Evolutionary conservation across 2,113 vertebrate species (phyloP).

Genomic region (Laterallus jamaicensis): DNA sequence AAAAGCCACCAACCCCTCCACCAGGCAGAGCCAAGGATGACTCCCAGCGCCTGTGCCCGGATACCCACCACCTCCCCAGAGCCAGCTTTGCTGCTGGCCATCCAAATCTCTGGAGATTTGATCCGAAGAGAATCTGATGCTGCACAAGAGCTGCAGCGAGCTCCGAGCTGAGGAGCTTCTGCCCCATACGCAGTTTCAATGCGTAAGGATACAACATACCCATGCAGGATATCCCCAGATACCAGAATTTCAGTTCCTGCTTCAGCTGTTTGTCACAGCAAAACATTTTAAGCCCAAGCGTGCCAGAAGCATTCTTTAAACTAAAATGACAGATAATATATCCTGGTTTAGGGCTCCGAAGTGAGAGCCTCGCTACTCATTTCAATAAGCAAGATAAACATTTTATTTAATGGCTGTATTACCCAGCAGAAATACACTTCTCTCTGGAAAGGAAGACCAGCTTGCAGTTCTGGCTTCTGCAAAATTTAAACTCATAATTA

Average conservation of each 20-base stretch:
- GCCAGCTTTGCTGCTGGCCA: neutral
- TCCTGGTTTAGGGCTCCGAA: neutral
- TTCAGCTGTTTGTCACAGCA: neutral
- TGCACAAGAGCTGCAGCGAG: slow-evolving; percentile 11
- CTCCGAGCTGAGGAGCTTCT: neutral
- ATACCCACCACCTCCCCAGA: rapidly evolving
- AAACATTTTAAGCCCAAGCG: neutral
- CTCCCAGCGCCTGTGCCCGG: neutral
- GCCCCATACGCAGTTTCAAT: rapidly evolving
- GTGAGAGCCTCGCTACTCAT: neutral
- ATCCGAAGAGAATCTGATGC: neutral
- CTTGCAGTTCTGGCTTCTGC: neutral
- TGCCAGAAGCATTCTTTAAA: neutral
- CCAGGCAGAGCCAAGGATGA: neutral
- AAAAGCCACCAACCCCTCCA: neutral
- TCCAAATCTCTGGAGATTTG: neutral
- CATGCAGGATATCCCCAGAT: neutral
- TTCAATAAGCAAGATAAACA: slow-evolving; percentile 28
- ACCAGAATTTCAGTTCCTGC: neutral
- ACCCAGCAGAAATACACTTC: neutral
- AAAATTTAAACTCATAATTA: neutral
- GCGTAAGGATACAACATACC: neutral
- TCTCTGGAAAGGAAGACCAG: neutral
- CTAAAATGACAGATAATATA: slow-evolving; percentile 3
- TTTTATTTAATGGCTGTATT: neutral